A percentile compares a stretch with the other conserved stretches of the same genome.
Conservation (phyloP, 2,797 vertebrate genomes). For the Gadopsis bispinosus region DNA sequence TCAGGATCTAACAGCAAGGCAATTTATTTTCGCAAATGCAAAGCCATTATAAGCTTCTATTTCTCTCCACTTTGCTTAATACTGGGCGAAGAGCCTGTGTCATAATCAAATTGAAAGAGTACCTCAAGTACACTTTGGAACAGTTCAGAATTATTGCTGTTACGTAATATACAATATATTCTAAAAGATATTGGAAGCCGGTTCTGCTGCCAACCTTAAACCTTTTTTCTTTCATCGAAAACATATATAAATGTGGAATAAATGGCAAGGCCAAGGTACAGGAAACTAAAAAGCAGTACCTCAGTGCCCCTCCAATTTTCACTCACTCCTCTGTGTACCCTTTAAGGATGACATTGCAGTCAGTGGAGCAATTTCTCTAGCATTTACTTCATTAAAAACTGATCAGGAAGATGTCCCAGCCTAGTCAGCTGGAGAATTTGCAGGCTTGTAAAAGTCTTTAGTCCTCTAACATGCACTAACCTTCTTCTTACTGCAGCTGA, state of each 20-base stretch:
- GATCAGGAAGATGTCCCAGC: constrained; percentile 17
- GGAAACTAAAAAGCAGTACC: constrained; percentile 11
- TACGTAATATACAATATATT: constrained; percentile 27
- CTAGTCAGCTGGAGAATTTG: constrained; percentile 43
- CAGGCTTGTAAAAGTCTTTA: constrained; percentile 50
- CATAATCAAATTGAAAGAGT: constrained; percentile 46
- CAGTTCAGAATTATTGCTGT: constrained; percentile 26
- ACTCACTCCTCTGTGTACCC: constrained; percentile 27
- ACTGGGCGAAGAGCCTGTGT: constrained; percentile 16
- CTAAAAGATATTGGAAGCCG: background rate
- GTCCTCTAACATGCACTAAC: constrained; percentile 32
- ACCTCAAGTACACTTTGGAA: constrained; percentile 26
- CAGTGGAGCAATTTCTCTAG: constrained; percentile 33
- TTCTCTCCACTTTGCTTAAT: constrained; percentile 34
- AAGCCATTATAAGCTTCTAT: constrained; percentile 52
- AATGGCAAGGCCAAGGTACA: constrained; percentile 36
- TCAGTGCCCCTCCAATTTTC: constrained; percentile 5
- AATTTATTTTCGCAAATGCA: constrained; percentile 66
- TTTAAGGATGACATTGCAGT: constrained; percentile 47
- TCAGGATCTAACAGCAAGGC: constrained; percentile 57
- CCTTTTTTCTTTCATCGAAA: constrained; percentile 15
- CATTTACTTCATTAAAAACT: constrained; percentile 57
- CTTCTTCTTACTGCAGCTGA: constrained; percentile 3
- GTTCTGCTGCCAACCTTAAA: constrained; percentile 20
- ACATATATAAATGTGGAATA: constrained; percentile 29